phyloP scores from a whole-genome alignment of 2,797 vertebrate species.

The Garrulus glandarius region DNA sequence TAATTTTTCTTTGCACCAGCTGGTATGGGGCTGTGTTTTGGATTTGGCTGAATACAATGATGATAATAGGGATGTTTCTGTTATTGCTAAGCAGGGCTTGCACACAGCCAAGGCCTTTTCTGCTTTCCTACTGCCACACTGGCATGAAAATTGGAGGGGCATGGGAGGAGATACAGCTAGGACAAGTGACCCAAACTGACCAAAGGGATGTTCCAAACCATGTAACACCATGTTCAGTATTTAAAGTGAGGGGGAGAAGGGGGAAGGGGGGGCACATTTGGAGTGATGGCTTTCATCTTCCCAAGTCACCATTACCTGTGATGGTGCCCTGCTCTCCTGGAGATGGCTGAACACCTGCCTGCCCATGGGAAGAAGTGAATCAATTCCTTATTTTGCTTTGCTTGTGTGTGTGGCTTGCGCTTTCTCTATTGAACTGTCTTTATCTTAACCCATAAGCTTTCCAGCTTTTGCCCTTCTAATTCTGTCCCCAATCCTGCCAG shows the following conservation, averaged over 20 bases:
- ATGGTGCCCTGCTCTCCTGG: neutral
- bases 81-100: neutral
- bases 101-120: neutral
- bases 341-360: neutral
- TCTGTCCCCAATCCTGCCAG: neutral
- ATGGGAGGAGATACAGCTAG: neutral
- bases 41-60: neutral
- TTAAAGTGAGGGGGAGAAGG: neutral
- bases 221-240: neutral
- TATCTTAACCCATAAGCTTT: neutral
- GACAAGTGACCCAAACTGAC: neutral
- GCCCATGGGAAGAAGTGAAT: neutral
- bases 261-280: neutral
- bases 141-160: neutral
- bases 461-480: neutral
- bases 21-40: neutral
- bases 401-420: neutral
- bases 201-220: neutral
- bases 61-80: neutral
- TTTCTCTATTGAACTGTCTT: neutral
- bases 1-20: neutral
- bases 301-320: neutral
- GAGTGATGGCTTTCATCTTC: neutral
- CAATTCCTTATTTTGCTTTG: neutral
- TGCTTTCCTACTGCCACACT: accelerated